Percentiles rank a stretch among this genome's conserved stretches.
These are phyloP conservation scores for Aurelia sp. DNA, from an alignment of 30 jellyfish, hydroid and myxozoan species.

Conservation along the genomic window DNA sequence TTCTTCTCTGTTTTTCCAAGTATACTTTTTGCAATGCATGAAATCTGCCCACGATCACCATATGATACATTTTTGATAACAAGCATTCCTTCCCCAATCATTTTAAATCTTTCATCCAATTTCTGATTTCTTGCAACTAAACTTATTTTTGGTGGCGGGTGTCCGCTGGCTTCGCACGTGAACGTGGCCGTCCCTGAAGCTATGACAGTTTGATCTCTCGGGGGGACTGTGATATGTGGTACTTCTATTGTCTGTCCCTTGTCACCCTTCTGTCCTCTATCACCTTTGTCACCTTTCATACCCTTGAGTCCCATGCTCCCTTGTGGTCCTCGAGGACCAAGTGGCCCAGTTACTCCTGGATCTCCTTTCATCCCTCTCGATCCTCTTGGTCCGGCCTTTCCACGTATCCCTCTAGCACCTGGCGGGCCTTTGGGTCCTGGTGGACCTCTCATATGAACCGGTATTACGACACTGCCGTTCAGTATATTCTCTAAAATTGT, in stretches of 20 bases:
- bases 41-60: slow-evolving; percentile 15
- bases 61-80: slow-evolving; percentile 2
- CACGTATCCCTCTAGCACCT: slow-evolving; percentile 23
- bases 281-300: background rate
- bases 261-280: slow-evolving; percentile 4
- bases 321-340: slow-evolving; percentile 12
- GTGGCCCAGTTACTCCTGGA: background rate
- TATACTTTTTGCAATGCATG: slow-evolving; percentile 28
- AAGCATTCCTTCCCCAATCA: slow-evolving; percentile 35
- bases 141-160: slow-evolving; percentile 9
- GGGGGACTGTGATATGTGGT: slow-evolving; percentile 4
- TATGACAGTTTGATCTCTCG: slow-evolving; percentile 6
- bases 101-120: slow-evolving; percentile 5
- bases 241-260: background rate
- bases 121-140: background rate
- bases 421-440: slow-evolving; percentile 13
- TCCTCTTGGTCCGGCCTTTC: slow-evolving; percentile 31
- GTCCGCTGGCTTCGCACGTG: slow-evolving; percentile 27
- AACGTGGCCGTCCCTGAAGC: slow-evolving; percentile 38
- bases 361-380: background rate
- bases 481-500: background rate
- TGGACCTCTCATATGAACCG: background rate
- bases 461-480: background rate
- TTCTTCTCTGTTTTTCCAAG: slow-evolving; percentile 18
- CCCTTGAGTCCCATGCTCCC: slow-evolving; percentile 17